Evolutionary conservation across 2,797 vertebrate species (phyloP), one percentile per base, ranked within the genome.

Genomic region (Leucoraja ocellata): DNA sequence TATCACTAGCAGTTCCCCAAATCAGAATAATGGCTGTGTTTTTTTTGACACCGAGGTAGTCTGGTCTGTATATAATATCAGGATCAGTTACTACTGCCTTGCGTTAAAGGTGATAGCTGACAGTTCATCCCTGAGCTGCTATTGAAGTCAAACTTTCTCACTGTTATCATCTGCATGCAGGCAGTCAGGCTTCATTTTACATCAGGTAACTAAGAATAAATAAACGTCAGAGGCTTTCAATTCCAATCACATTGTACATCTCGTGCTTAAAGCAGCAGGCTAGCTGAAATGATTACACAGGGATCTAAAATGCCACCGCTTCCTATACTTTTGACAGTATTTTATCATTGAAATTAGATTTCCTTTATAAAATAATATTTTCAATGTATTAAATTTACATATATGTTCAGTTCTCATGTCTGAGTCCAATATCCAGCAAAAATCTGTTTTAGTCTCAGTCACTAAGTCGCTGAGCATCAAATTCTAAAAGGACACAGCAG

Each of bases 201-300:
- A 98, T 98, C 96, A 97, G 96, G 96, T 95, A 95, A 96, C 95
- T 94, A 36, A 94, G 96, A 95, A 97, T 96, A 98, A 98, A 98
- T 98, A 98, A 97, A 98, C 97, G 95, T 96, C 96, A 97, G 98
- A 97, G 96, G 97, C 97, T 98, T 98, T 98, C 97, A 96, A 96
- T 97, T 98, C 96, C 96, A 97, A 98, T 98, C 97, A 97, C 94
- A 93, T 98, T 96, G 97, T 95, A 94, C 95, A 96, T 97, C 96
- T 96, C 95, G 95, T 63, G 0, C 95, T 95, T 96, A 93, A 92
- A 95, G 97, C 95, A 95, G 95, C 95, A 95, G 95, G 97, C 95
- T 96, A 95, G 94, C 71, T 95, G 95, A 97, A 97, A 96, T 96
- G 96, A 96, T 95, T 95, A 95, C 46, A 92, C 25, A 9, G 0